Evolutionary conservation across 2,113 vertebrate species (phyloP).

Genomic region (Hyperoodon ampullatus): DNA sequence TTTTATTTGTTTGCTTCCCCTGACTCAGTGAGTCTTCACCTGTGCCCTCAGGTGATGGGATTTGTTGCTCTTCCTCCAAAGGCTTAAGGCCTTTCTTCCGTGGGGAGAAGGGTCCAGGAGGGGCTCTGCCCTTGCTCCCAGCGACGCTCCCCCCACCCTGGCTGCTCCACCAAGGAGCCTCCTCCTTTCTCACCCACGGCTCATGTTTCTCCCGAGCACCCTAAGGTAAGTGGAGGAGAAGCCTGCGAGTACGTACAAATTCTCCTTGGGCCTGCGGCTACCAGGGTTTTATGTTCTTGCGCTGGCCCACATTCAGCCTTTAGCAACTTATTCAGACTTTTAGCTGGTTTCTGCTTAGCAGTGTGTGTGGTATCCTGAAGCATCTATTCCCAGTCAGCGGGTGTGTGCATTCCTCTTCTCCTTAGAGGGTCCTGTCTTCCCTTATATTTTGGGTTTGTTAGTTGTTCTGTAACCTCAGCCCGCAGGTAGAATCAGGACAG

Average conservation of each 20-base stretch:
- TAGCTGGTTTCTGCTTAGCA: not conserved
- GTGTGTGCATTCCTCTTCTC: not conserved
- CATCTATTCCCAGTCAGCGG: not conserved
- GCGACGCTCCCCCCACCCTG: not conserved
- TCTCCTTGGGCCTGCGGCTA: not conserved
- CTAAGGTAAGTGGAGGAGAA: fast-evolving
- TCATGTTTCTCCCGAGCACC: not conserved
- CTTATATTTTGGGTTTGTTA: not conserved
- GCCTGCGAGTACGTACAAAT: fast-evolving
- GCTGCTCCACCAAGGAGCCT: fast-evolving
- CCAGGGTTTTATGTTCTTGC: not conserved
- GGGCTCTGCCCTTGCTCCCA: fast-evolving
- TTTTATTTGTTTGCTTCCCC: not conserved
- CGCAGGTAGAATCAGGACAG: not conserved
- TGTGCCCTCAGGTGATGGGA: not conserved
- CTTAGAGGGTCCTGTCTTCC: not conserved
- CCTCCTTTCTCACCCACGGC: not conserved
- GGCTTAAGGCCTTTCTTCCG: not conserved
- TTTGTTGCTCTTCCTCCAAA: not conserved
- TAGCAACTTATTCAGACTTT: not conserved
- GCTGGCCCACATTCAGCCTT: not conserved
- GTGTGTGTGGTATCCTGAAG: fast-evolving
- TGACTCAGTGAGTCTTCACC: not conserved
- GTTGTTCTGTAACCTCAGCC: not conserved
- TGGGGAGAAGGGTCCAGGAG: not conserved